Evolutionary conservation across 2,888 invertebrate species (phyloP).

Genomic region (Spodoptera littoralis): DNA sequence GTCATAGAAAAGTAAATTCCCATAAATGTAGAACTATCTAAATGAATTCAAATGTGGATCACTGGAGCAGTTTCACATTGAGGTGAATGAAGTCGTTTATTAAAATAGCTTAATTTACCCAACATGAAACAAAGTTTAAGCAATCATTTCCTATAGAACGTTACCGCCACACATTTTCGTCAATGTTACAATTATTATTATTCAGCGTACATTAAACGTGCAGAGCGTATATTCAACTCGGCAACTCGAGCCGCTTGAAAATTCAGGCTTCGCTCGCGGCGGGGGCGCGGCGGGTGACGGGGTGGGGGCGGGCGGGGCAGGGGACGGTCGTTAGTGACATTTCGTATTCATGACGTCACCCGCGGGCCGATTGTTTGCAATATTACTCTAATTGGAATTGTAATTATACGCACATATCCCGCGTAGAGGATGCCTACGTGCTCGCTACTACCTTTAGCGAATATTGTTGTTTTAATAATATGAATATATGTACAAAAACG

Average conservation of each 20-base stretch:
- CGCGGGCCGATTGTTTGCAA: conserved; percentile 88
- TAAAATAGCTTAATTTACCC: conserved; percentile 33
- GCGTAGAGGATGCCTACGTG: conserved; percentile 71
- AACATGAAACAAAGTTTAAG: conserved; percentile 44
- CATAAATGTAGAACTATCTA: background rate
- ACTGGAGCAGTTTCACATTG: background rate
- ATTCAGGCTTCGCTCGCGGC: conserved; percentile 78
- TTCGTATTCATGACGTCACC: conserved; percentile 88
- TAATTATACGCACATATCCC: conserved; percentile 84
- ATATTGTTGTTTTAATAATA: conserved; percentile 16
- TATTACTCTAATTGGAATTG: conserved; percentile 89
- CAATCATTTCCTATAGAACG: conserved; percentile 46
- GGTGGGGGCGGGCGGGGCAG: conserved; percentile 48
- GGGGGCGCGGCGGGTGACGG: conserved; percentile 48
- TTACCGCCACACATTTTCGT: conserved; percentile 54
- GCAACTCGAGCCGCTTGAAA: conserved; percentile 79
- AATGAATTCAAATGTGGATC: background rate
- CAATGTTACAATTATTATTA: conserved; percentile 63
- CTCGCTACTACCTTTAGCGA: conserved; percentile 59
- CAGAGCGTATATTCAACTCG: conserved; percentile 63
- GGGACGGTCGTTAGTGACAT: conserved; percentile 86
- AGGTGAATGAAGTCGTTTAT: background rate
- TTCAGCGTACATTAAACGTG: conserved; percentile 61
- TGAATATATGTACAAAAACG: background rate
- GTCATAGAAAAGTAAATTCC: too few species aligned